These are phyloP conservation scores for Drosophila setifemur DNA, from an alignment of 1,140 invertebrate species.

Conservation along the genomic window DNA sequence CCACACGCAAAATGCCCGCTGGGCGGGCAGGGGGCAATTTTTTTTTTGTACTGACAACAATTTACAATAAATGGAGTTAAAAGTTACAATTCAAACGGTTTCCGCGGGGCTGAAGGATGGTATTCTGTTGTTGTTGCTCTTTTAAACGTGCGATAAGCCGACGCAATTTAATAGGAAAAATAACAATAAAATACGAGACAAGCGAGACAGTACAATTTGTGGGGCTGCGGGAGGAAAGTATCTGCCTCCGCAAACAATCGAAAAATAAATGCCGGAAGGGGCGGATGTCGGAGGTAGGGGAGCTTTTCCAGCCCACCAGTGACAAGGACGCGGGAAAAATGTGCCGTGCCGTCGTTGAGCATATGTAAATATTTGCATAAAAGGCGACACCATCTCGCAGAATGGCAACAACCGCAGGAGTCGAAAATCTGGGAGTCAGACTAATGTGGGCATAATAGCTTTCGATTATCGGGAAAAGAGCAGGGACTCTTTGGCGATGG, in stretches of 20 bases:
- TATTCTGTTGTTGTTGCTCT: conserved; percentile 54
- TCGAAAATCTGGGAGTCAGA: conserved; percentile 53
- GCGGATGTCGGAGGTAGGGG: not conserved
- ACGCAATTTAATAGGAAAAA: conserved; percentile 81
- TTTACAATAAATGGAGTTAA: conserved; percentile 81
- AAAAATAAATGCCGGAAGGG: conserved; percentile 62
- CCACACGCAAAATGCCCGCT: conserved; percentile 37
- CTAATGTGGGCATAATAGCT: conserved; percentile 76
- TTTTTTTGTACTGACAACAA: conserved; percentile 56
- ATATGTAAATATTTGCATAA: conserved; percentile 78
- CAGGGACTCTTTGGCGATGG: not conserved
- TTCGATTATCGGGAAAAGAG: conserved; percentile 65
- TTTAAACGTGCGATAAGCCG: conserved; percentile 80
- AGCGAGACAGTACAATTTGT: conserved; percentile 28
- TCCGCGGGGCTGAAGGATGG: conserved; percentile 13
- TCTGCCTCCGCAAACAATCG: conserved; percentile 63
- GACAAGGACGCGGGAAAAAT: conserved; percentile 67
- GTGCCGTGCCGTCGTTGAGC: conserved; percentile 54
- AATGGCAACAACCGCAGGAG: conserved; percentile 6
- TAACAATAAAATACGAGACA: conserved; percentile 78
- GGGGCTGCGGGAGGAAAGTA: not conserved
- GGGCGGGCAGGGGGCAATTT: not conserved
- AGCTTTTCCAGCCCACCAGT: not conserved
- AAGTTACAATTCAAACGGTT: conserved; percentile 75
- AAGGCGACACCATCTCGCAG: conserved; percentile 46